Conservation (phyloP, 2,113 vertebrate species). For the Eretmochelys imbricata region DNA sequence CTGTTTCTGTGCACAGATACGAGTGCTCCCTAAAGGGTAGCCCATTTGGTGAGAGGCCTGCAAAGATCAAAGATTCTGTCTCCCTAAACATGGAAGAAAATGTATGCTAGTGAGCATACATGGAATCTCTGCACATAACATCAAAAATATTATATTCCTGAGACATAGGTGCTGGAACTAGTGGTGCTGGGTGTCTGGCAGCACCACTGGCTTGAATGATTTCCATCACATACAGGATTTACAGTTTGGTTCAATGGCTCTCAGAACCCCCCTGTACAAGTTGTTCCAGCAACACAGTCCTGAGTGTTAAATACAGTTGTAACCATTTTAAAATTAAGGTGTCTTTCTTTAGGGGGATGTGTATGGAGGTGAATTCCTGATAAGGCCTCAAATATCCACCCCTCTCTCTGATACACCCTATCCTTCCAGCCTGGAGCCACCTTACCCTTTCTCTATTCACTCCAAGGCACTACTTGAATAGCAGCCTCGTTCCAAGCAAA, state of each 20-base stretch:
- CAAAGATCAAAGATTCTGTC: background rate
- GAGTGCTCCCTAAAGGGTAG: background rate
- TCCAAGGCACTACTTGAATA: background rate
- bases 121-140: background rate
- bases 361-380: background rate
- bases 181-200: no score
- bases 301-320: background rate
- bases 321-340: background rate
- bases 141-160: background rate
- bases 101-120: slow-evolving; percentile 1
- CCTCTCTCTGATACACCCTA: background rate
- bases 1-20: slow-evolving; percentile 20
- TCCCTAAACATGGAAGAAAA: background rate
- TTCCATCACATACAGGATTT: no score
- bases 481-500: background rate
- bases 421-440: background rate
- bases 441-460: slow-evolving; percentile 20
- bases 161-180: background rate
- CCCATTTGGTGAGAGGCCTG: background rate
- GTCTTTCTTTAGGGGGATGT: background rate
- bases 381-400: background rate
- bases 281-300: no score
- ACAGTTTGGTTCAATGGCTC: no score
- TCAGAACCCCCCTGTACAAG: no score
- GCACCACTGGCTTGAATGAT: no score